Evolutionary conservation across 2,888 invertebrate genomes (phyloP).

Genomic region (Euproctis similis): DNA sequence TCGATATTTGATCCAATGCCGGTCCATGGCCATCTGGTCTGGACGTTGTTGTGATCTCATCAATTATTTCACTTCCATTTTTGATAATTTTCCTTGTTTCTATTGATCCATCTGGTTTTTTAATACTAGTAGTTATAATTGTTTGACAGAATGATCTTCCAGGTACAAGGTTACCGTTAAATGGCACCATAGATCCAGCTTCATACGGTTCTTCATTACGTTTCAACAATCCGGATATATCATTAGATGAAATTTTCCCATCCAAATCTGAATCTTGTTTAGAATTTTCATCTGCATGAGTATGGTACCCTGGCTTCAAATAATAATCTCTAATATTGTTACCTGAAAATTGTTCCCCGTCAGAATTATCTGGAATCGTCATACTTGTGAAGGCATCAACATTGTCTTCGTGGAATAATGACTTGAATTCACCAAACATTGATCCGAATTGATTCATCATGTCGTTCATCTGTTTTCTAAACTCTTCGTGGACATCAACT

Average conservation of each 20-base stretch:
- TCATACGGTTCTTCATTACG: constrained; percentile 35
- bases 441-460: constrained; percentile 52
- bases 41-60: constrained; percentile 46
- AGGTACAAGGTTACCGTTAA: constrained; percentile 46
- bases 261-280: constrained; percentile 57
- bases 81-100: constrained; percentile 61
- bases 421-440: constrained; percentile 52
- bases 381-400: constrained; percentile 28
- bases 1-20: constrained; percentile 35
- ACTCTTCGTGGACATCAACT: constrained; percentile 42
- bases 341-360: constrained; percentile 34
- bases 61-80: constrained; percentile 56
- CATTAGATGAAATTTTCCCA: constrained; percentile 59
- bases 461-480: constrained; percentile 54
- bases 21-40: constrained; percentile 30
- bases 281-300: constrained; percentile 27
- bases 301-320: constrained; percentile 60
- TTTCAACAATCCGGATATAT: constrained; percentile 58
- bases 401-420: constrained; percentile 41
- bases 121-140: constrained; percentile 61
- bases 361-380: constrained; percentile 16
- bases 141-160: constrained; percentile 58
- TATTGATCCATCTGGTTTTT: constrained; percentile 56
- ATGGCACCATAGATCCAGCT: constrained; percentile 26
- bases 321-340: constrained; percentile 57